These are phyloP conservation scores for Apteryx owenii DNA, from an alignment of 2,113 vertebrate genomes.

Conservation along the genomic window DNA sequence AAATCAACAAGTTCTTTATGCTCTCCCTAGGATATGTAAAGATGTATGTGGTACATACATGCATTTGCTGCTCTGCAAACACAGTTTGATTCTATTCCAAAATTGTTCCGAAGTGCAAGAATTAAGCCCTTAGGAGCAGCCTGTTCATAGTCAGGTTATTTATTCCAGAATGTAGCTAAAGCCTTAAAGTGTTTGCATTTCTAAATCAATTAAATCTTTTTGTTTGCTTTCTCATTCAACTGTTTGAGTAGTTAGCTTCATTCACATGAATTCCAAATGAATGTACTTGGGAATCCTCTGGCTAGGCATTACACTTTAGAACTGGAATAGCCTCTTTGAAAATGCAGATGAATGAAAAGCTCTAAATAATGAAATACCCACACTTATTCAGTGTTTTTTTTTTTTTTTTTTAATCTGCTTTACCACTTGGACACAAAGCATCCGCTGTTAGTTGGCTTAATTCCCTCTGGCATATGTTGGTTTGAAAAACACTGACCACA, in stretches of 20 bases:
- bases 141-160: background rate
- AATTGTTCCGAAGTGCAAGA: background rate
- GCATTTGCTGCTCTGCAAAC: background rate
- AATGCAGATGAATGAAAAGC: slow-evolving; percentile 1
- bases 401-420: background rate
- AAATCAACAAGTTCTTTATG: background rate
- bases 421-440: background rate
- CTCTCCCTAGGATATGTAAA: background rate
- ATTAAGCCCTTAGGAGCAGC: background rate
- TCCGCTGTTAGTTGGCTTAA: background rate
- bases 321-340: background rate
- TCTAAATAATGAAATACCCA: slow-evolving; percentile 8
- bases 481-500: background rate
- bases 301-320: background rate
- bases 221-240: background rate
- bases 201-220: background rate
- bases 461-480: background rate
- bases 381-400: background rate
- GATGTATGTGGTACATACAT: background rate
- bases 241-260: background rate
- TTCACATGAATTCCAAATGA: background rate
- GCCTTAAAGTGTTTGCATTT: background rate
- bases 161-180: slow-evolving; percentile 27
- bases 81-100: slow-evolving; percentile 10
- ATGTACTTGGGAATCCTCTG: background rate